A percentile compares a stretch with the other conserved stretches of the same genome.
Conservation (phyloP, 2,797 vertebrate genomes). For the Lithobates sylvaticus region DNA sequence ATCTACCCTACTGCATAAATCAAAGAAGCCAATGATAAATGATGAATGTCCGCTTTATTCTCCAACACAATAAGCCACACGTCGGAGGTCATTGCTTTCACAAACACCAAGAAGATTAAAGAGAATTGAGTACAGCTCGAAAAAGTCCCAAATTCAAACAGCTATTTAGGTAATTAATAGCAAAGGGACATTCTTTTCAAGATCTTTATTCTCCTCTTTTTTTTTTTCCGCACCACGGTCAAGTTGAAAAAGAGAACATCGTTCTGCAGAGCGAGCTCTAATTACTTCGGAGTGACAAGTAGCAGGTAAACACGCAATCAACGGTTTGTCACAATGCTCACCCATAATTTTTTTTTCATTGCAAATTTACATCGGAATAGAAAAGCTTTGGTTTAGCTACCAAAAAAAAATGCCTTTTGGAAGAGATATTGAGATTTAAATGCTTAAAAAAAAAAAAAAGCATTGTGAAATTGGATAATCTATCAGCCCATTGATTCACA, state of each 20-base stretch:
- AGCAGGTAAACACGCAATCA: neutral
- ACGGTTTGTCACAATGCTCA: neutral
- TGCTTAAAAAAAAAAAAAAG: constrained; percentile 1
- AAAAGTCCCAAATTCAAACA: constrained; percentile 18
- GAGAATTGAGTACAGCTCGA: neutral
- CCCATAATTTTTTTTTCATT: constrained; percentile 12
- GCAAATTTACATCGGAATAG: neutral
- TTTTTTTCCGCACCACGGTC: neutral
- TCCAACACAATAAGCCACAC: constrained; percentile 11
- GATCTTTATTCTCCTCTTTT: neutral
- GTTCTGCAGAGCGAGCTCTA: neutral
- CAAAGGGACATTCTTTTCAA: neutral
- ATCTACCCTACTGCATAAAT: constrained; percentile 11
- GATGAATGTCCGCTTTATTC: neutral
- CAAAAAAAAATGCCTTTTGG: neutral
- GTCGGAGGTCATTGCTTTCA: neutral
- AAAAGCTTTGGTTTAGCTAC: neutral
- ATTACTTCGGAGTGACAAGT: constrained; percentile 2
- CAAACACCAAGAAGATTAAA: constrained; percentile 19
- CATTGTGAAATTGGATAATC: constrained; percentile 5
- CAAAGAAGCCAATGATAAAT: constrained; percentile 10
- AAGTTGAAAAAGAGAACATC: neutral
- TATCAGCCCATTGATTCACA: neutral
- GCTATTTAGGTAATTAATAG: constrained; percentile 29
- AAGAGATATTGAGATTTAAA: constrained; percentile 10